Evolutionary conservation across 2,113 vertebrate species (phyloP).

Genomic region (Plotosus lineatus): DNA sequence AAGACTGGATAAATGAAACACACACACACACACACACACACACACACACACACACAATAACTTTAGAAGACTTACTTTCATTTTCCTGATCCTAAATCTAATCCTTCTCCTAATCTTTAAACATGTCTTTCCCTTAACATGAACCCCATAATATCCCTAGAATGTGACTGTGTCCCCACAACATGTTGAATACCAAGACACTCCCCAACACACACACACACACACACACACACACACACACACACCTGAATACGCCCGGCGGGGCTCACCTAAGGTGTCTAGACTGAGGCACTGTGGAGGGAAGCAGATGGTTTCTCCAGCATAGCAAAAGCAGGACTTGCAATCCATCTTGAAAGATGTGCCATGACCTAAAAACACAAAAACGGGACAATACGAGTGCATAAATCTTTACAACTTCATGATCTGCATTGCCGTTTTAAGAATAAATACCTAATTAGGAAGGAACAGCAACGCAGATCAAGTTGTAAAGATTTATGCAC

Average conservation of each 20-base stretch:
- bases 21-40: constrained; percentile 68
- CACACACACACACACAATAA: constrained; percentile 76
- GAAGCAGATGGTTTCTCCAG: constrained; percentile 86
- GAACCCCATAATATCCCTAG: too few species aligned
- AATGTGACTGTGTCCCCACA: too few species aligned
- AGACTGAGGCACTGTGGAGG: constrained; percentile 80
- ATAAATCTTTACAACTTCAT: neutral
- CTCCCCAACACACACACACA: neutral
- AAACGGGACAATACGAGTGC: neutral
- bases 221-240: constrained; percentile 11
- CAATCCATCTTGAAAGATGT: constrained; percentile 85
- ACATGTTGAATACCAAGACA: too few species aligned
- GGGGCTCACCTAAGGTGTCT: constrained; percentile 79
- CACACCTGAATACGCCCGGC: constrained; percentile 81
- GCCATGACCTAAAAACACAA: constrained; percentile 78
- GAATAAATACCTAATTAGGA: neutral
- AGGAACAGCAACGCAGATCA: neutral
- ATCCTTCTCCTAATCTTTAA: too few species aligned
- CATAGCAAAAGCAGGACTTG: constrained; percentile 88
- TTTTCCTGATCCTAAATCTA: too few species aligned
- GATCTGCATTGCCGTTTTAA: neutral
- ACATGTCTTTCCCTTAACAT: too few species aligned
- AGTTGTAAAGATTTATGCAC: neutral
- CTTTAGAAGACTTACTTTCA: too few species aligned
- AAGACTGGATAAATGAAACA: neutral